Conservation (phyloP, 2,888 invertebrate genomes). For the Mesoligia furuncula region DNA sequence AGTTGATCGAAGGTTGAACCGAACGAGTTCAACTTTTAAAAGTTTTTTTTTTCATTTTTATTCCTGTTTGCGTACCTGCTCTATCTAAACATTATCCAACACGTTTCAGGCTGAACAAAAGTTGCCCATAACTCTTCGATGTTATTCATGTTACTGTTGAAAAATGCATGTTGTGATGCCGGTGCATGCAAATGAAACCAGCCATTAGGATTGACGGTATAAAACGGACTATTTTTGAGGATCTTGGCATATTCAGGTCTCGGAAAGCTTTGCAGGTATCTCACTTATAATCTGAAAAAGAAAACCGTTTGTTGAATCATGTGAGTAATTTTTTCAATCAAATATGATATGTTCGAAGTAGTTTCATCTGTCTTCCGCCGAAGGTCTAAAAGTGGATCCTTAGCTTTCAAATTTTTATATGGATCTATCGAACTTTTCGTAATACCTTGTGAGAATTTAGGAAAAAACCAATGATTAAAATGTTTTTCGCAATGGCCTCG, state of each 20-base stretch:
- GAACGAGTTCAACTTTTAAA: too few species aligned
- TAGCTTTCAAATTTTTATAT: not conserved
- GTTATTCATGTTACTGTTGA: constrained; percentile 52
- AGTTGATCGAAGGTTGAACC: not conserved
- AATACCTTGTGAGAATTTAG: not conserved
- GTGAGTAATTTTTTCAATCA: not conserved
- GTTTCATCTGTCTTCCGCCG: not conserved
- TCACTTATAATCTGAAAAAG: not conserved
- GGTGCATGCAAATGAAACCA: constrained; percentile 46
- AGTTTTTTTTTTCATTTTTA: not conserved
- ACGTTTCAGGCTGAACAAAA: constrained; percentile 28
- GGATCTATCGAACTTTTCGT: not conserved
- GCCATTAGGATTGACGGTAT: constrained; percentile 28
- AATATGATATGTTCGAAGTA: not conserved
- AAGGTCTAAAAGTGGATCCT: not conserved
- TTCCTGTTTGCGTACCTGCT: not conserved
- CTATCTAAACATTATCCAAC: not conserved
- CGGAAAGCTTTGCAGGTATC: not conserved
- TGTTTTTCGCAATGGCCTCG: not conserved
- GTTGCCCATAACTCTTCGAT: constrained; percentile 17
- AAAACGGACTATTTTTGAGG: constrained; percentile 20
- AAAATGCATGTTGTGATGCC: constrained; percentile 56
- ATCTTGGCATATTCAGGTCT: not conserved
- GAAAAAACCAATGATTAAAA: too few species aligned
- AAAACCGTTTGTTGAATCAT: not conserved